phyloP scores from a whole-genome alignment of 2,888 invertebrate species.

The Xestoiulus laeticollis region DNA sequence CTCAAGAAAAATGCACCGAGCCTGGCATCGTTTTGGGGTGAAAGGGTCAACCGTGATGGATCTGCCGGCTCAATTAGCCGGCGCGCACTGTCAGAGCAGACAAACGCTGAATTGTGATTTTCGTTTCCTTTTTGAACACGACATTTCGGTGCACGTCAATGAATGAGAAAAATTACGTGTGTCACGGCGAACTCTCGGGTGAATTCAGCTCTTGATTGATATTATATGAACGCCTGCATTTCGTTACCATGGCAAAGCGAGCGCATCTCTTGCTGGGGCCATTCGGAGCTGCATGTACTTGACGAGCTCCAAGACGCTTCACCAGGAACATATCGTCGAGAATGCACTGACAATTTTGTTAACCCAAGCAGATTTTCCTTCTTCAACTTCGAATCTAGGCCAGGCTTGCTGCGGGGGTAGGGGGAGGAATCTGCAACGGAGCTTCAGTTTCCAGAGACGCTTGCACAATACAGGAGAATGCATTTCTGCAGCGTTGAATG shows the following conservation, averaged over 20 bases:
- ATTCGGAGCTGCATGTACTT: background rate
- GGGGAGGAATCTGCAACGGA: background rate
- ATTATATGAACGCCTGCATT: constrained; percentile 10
- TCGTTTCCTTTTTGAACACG: background rate
- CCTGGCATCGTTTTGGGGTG: background rate
- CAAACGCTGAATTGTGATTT: constrained; percentile 19
- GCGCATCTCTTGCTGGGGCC: background rate
- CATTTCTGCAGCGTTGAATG: background rate
- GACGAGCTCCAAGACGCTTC: background rate
- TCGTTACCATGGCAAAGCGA: constrained; percentile 26
- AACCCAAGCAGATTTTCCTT: background rate
- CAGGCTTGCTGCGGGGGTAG: background rate
- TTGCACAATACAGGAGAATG: background rate
- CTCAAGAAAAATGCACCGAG: background rate
- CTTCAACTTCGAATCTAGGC: background rate
- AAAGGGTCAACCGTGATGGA: constrained; percentile 26
- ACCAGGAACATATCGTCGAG: background rate
- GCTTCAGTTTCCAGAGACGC: background rate
- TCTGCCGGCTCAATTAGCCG: constrained; percentile 1
- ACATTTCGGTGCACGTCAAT: background rate
- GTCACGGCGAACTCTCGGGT: constrained; percentile 1
- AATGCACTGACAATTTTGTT: background rate
- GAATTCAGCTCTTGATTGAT: background rate
- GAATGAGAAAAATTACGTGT: constrained; percentile 12
- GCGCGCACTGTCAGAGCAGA: background rate